phyloP scores from a whole-genome alignment of 2,888 invertebrate species.

The Galerucella pusilla region DNA sequence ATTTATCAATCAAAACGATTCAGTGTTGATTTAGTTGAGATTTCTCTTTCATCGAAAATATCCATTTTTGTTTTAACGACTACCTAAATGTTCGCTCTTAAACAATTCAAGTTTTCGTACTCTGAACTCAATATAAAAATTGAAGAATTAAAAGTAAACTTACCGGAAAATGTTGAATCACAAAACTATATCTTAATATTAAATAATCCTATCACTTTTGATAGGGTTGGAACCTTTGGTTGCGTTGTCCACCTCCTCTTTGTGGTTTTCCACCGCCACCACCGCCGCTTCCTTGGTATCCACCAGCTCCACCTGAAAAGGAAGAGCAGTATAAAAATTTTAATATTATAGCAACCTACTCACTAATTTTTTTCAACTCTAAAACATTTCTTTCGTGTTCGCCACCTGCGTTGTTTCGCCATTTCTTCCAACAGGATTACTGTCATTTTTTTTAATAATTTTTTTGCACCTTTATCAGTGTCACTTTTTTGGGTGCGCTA shows the following conservation, averaged over 20 bases:
- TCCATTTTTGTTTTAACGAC: too few species aligned
- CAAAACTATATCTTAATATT: constrained; percentile 31
- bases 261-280: constrained; percentile 70
- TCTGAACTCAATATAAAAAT: neutral
- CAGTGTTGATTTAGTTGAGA: too few species aligned
- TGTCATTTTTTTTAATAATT: constrained; percentile 39
- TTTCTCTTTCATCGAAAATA: too few species aligned
- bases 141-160: constrained; percentile 3
- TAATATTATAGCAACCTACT: constrained; percentile 58
- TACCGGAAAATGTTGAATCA: constrained; percentile 46
- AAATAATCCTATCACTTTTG: constrained; percentile 11
- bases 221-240: constrained; percentile 90
- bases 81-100: too few species aligned
- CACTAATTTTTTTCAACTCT: constrained; percentile 55
- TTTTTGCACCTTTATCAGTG: neutral
- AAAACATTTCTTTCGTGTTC: constrained; percentile 50
- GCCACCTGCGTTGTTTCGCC: constrained; percentile 55
- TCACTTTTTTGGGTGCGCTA: constrained; percentile 21
- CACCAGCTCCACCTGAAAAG: constrained; percentile 57
- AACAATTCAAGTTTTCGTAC: too few species aligned
- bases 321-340: constrained; percentile 60
- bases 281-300: constrained; percentile 75
- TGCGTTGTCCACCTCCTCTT: constrained; percentile 71
- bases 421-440: constrained; percentile 42
- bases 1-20: too few species aligned